Evolutionary conservation across 92 coral and sea anemone genomes (phyloP).

Genomic region (Meandrina meandrites): DNA sequence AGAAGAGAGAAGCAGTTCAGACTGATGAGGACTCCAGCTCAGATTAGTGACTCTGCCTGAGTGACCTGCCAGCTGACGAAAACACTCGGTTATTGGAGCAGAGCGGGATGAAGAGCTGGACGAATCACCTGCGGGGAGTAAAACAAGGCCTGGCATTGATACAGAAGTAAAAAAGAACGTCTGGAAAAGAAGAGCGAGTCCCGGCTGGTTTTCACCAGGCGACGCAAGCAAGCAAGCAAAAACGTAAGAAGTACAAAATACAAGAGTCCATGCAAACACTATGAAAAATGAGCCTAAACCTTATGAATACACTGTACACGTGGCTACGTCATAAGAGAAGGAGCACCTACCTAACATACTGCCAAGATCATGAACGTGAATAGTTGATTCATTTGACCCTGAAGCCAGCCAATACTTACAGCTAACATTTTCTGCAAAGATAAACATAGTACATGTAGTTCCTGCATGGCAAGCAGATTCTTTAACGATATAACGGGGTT

Average conservation of each 20-base stretch:
- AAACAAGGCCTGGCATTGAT: neutral
- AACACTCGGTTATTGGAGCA: conserved; percentile 71
- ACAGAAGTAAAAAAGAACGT: neutral
- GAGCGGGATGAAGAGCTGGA: conserved; percentile 16
- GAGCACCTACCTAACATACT: conserved; percentile 51
- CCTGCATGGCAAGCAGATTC: neutral
- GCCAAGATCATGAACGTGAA: conserved; percentile 87
- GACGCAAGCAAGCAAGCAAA: neutral
- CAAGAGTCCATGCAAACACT: no score
- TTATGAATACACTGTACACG: neutral
- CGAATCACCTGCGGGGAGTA: conserved; percentile 12
- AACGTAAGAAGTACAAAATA: no score
- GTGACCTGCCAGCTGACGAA: conserved; percentile 88
- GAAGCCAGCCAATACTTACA: conserved; percentile 81
- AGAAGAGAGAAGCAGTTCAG: conserved; percentile 73
- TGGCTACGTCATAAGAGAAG: neutral
- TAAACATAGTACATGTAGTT: neutral
- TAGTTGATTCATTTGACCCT: conserved; percentile 82
- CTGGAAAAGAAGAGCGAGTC: neutral
- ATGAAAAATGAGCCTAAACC: no score
- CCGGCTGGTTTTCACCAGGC: neutral
- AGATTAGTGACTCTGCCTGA: conserved; percentile 87
- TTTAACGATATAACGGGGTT: neutral
- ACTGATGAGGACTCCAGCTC: conserved; percentile 94
- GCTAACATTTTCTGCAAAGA: conserved; percentile 28